Base-by-base conservation (phyloP, 2,888 invertebrate genomes). In the Hirtodrosophila cameraria region DNA sequence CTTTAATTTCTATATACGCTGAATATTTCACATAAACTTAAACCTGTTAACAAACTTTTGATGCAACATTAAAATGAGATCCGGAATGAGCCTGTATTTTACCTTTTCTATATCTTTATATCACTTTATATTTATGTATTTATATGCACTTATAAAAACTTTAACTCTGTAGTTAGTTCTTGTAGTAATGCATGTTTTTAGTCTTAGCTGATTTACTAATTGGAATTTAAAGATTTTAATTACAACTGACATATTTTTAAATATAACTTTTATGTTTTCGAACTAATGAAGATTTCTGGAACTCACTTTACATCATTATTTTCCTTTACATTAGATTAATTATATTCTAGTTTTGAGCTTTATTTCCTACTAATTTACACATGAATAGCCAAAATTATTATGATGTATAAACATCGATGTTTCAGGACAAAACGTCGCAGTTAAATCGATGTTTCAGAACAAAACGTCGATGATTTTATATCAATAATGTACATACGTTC, bases 151-250 rank as follows among this genome's bases (percentile, higher is more conserved):
- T 39, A 7, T 5, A 30, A 13, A 1, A 31, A 13, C 4, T 35
- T 20, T 46, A 13, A 54, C 15, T 15, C 7, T 38, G 25, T 59
- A 58, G 20, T 13, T 42, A 16, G 27, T 39, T 1, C 3, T 25
- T 38, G 0, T 15, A 6, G 2, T 16, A 31, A 11, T 35, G 20
- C 28, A n/a, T 39, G 20, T 16, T 9, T 23, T 25, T 30, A 9
- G 1, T 15, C 6, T 4, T 9, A n/a, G 1, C 18, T 27, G 0
- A 18, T 23, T 20, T 38, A 38, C 39, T 67, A 35, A 30, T 35
- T 36, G 53, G 41, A 1, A 7, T 16, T 3, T 2, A 0, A 13
- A 36, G 11, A 18, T 27, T 11, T 16, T n/a, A 12, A 16, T 3
- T 6, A 27, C 16, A 8, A 11, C 35, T 15, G 2, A n/a, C n/a